These are phyloP conservation scores for Tetranychus urticae DNA, from an alignment of 1,140 invertebrate species.

Conservation along the genomic window DNA sequence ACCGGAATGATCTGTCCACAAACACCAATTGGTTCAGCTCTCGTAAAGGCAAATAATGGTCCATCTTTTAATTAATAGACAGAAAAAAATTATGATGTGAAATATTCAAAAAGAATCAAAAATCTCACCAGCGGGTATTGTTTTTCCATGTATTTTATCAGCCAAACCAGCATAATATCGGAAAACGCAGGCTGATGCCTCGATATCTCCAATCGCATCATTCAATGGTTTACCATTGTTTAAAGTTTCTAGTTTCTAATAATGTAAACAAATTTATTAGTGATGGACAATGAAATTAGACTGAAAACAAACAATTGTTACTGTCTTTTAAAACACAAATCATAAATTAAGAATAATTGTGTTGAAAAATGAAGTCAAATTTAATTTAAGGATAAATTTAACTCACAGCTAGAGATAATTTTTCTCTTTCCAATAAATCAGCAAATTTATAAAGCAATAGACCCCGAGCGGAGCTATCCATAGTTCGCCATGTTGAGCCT, in stretches of 20 bases:
- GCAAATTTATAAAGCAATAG: conserved; percentile 29
- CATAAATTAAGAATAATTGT: too few species aligned
- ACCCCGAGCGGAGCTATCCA: conserved; percentile 69
- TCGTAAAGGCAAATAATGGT: conserved; percentile 24
- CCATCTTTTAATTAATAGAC: conserved; percentile 18
- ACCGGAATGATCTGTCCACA: conserved; percentile 25
- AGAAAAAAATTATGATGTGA: conserved; percentile 23
- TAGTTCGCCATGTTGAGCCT: conserved; percentile 55
- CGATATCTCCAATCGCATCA: conserved; percentile 38
- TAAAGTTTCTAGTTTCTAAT: conserved; percentile 35
- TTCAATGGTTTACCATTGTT: conserved; percentile 67
- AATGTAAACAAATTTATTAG: not conserved
- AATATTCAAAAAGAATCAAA: not conserved
- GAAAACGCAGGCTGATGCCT: conserved; percentile 32
- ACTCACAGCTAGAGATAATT: conserved; percentile 35
- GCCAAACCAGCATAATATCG: conserved; percentile 73
- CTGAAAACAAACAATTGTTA: too few species aligned
- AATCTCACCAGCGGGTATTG: conserved; percentile 22
- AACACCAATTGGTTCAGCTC: conserved; percentile 29
- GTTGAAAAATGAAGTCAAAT: too few species aligned
- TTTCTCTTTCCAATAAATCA: conserved; percentile 46
- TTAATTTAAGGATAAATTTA: too few species aligned
- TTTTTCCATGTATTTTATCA: conserved; percentile 36
- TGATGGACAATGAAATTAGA: too few species aligned
- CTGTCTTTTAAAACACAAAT: too few species aligned